Percentiles rank a stretch among this genome's conserved stretches.
phyloP scores from a whole-genome alignment of 2,113 vertebrate species.

The Phyllostomus hastatus region DNA sequence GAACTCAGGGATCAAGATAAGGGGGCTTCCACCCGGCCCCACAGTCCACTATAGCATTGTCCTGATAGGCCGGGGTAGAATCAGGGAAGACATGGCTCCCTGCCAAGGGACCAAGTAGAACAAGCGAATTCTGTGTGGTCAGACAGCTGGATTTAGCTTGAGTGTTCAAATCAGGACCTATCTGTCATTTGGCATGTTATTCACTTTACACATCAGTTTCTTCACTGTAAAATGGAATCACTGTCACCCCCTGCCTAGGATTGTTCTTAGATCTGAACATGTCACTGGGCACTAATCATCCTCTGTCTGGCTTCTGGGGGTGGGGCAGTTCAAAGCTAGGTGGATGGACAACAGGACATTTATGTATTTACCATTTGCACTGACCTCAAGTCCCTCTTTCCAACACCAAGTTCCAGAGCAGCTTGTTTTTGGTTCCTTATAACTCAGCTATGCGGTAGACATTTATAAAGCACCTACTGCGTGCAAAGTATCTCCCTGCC shows the following conservation, averaged over 20 bases:
- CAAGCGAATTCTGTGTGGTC: not conserved
- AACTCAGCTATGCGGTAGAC: not conserved
- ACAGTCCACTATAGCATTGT: accelerated
- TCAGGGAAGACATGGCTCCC: not conserved
- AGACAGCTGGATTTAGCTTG: not conserved
- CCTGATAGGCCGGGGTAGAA: accelerated
- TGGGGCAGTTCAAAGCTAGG: not conserved
- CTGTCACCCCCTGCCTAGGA: not conserved
- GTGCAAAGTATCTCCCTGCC: not conserved
- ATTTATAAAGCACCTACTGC: not conserved
- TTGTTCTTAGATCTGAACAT: not conserved
- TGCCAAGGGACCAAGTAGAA: not conserved
- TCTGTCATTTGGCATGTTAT: not conserved
- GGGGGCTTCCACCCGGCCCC: not conserved
- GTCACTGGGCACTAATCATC: not conserved
- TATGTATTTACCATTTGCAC: not conserved
- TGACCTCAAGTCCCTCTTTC: not conserved
- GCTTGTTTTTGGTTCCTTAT: not conserved
- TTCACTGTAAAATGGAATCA: not conserved
- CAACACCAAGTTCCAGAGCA: not conserved
- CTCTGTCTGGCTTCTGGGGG: not conserved
- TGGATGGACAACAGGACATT: not conserved
- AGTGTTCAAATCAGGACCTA: not conserved
- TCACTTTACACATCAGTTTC: not conserved
- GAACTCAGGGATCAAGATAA: not conserved